These are phyloP conservation scores for Nibea coibor DNA, from an alignment of 2,113 vertebrate genomes.

Conservation along the genomic window DNA sequence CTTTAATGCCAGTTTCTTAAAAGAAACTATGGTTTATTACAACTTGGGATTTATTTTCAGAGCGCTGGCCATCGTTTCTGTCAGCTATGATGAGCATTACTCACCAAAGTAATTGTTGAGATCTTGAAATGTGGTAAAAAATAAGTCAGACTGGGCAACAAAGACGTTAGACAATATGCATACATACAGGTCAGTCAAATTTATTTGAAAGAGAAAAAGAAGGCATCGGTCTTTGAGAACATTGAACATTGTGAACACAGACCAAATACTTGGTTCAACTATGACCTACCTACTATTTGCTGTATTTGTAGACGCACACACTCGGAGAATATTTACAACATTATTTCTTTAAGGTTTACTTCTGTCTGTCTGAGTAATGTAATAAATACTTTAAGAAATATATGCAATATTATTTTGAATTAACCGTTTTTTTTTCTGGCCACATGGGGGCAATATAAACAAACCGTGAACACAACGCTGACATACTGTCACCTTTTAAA, in stretches of 20 bases:
- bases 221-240: background rate
- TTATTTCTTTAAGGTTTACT: background rate
- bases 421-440: background rate
- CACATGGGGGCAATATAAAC: background rate
- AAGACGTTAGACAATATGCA: too few species aligned
- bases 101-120: too few species aligned
- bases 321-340: background rate
- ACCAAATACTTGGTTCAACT: background rate
- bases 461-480: background rate
- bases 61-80: background rate
- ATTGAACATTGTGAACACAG: background rate
- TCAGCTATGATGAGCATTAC: too few species aligned
- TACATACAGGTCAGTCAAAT: too few species aligned
- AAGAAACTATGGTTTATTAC: background rate
- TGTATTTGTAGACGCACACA: background rate
- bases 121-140: too few species aligned
- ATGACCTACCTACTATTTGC: background rate
- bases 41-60: background rate
- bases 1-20: background rate
- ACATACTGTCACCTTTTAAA: background rate
- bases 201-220: too few species aligned
- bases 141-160: too few species aligned
- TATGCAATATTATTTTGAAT: too few species aligned
- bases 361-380: too few species aligned
- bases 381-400: too few species aligned